Evolutionary conservation across 37 sponge, comb jelly and placozoan species (phyloP).

Genomic region (Agelas oroides): DNA sequence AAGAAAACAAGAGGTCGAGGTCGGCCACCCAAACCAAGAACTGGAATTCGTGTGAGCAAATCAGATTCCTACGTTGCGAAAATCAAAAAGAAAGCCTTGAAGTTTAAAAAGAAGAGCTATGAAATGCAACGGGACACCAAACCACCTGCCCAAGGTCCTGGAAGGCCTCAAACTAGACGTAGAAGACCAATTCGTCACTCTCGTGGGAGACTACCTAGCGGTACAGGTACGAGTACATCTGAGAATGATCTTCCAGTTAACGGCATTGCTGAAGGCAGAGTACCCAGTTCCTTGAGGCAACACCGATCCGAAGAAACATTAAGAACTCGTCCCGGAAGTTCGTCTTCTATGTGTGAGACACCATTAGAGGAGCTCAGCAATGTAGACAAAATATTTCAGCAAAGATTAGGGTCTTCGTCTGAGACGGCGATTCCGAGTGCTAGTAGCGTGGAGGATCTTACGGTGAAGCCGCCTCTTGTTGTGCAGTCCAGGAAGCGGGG

Average conservation of each 20-base stretch:
- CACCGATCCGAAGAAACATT: neutral
- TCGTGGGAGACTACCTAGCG: neutral
- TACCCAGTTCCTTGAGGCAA: neutral
- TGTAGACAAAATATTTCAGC: neutral
- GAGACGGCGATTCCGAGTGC: conserved; percentile 33
- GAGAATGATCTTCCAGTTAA: conserved; percentile 9
- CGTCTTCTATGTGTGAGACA: conserved; percentile 42
- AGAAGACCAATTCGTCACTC: neutral
- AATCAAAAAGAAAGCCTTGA: neutral
- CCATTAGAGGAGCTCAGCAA: neutral
- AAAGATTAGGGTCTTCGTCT: too few relatives aligned
- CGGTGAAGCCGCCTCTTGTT: neutral
- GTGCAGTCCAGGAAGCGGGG: neutral
- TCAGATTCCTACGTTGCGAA: neutral
- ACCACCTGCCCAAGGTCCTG: neutral
- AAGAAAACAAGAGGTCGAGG: neutral
- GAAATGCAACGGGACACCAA: too few relatives aligned
- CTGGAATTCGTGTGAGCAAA: neutral
- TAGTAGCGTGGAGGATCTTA: conserved; percentile 59
- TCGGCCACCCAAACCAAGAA: neutral
- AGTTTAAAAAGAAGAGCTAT: neutral
- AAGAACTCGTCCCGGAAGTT: conserved; percentile 5
- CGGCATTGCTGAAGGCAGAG: neutral
- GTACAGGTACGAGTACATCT: conserved; percentile 5
- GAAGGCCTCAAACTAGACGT: neutral